Evolutionary conservation across 2,113 vertebrate genomes (phyloP).

Genomic region (Andinoacara biseriatus): DNA sequence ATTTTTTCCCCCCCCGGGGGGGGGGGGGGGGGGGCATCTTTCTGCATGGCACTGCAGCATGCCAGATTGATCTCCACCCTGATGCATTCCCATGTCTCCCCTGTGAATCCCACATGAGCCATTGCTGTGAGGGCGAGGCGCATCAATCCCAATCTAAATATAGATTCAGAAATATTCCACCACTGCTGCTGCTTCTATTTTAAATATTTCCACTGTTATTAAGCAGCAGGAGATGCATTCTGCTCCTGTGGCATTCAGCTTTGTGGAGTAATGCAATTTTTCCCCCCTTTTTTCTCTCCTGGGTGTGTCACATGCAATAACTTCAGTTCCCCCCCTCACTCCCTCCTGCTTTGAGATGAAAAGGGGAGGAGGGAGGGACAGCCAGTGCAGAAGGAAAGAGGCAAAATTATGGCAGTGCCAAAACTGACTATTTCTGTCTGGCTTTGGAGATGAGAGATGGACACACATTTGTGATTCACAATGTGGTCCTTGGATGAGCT

Average conservation of each 20-base stretch:
- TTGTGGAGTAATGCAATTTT: constrained; percentile 32
- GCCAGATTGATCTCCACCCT: constrained; percentile 59
- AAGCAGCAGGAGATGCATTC: constrained; percentile 59
- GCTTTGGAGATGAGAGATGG: constrained; percentile 34
- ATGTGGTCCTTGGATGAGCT: constrained; percentile 62
- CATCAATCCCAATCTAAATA: constrained; percentile 77
- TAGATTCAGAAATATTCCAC: constrained; percentile 73
- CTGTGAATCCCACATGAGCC: constrained; percentile 50
- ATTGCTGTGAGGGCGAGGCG: constrained; percentile 51
- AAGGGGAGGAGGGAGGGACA: constrained; percentile 27
- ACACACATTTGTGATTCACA: constrained; percentile 56
- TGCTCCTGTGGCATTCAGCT: constrained; percentile 46
- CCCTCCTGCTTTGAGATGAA: constrained; percentile 27
- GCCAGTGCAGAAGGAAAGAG: constrained; percentile 35
- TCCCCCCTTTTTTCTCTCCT: background rate
- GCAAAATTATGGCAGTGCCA: constrained; percentile 37
- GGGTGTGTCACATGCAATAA: constrained; percentile 73
- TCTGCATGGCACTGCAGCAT: constrained; percentile 21
- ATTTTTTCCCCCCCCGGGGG: too few species aligned
- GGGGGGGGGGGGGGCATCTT: too few species aligned
- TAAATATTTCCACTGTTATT: constrained; percentile 75
- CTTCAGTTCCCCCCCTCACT: background rate
- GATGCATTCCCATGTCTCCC: constrained; percentile 55
- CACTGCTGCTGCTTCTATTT: constrained; percentile 63
- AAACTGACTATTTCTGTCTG: constrained; percentile 57